Base-by-base conservation (phyloP, 2,797 vertebrate species). In the Percopsis omiscomaycus region DNA sequence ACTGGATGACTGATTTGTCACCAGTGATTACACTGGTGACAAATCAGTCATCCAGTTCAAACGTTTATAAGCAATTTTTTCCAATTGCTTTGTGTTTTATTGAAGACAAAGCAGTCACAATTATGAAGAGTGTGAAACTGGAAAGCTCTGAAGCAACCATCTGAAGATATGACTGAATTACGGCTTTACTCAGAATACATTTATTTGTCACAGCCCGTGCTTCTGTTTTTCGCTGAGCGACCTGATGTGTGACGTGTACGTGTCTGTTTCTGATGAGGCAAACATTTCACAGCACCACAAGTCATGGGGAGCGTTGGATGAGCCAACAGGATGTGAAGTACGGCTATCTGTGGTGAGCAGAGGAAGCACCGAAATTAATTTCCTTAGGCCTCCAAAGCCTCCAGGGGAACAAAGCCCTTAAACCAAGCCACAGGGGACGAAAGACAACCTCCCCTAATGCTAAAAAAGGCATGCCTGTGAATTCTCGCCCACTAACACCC, bases 301-400 rank as follows among this genome's bases (percentile, higher is more conserved):
- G 45, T 61, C 62, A 47, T 59, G 62, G 65, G 64, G 67, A 71
- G 55, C n/a, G 10, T n/a, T n/a, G 30, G 55, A 50, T n/a, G 63
- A 80, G 72, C 22, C 27, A 29, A 27, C 37, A 13, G 45, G 51
- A 28, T 15, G 22, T 22, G 30, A 53, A 73, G 62, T 57, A 59
- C 16, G 30, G 27, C 29, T 22, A 32, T 62, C 59, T 44, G 67
- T 22, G 77, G 55, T n/a, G 53, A 75, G 66, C 78, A 82, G 82
- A 88, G 78, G 82, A 86, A 87, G 78, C 78, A 73, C 76, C 63
- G n/a, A 74, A 85, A 82, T 86, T 73, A 70, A 86, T 85, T 80
- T 82, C 73, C 75, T 76, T 61, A 80, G 63, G 73, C 69, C 71
- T 73, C 44, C 46, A 11, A 56, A 62, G 37, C 47, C 61, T 68